phyloP scores from a whole-genome alignment of 2,888 invertebrate genomes.

The Cantharis rustica region DNA sequence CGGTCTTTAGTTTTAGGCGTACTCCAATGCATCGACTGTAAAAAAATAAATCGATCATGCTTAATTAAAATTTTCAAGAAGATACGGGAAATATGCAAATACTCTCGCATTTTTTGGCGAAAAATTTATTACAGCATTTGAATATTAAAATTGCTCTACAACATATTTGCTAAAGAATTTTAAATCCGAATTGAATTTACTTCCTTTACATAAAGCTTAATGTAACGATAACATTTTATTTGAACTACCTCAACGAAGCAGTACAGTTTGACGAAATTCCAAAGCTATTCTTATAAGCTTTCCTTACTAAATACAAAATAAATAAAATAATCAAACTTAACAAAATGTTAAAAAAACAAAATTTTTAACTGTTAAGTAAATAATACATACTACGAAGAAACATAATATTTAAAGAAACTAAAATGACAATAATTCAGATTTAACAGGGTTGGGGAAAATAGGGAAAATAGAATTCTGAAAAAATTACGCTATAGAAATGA shows the following conservation, averaged over 20 bases:
- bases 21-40: conserved; percentile 91
- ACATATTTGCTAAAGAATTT: background rate
- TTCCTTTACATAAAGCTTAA: background rate
- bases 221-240: background rate
- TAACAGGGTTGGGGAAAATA: too few relatives aligned
- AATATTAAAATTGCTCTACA: background rate
- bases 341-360: too few relatives aligned
- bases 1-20: conserved; percentile 88
- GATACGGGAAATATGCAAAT: background rate
- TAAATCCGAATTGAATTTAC: background rate
- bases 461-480: too few relatives aligned
- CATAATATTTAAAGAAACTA: too few relatives aligned
- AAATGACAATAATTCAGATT: too few relatives aligned
- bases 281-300: background rate
- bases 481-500: too few relatives aligned
- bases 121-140: background rate
- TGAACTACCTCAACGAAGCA: background rate
- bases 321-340: too few relatives aligned
- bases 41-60: conserved; percentile 4
- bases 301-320: background rate
- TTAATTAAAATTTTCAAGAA: background rate
- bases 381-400: too few relatives aligned
- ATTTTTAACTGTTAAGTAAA: too few relatives aligned
- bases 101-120: background rate
- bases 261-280: background rate